Percentiles rank a stretch among this genome's conserved stretches.
These are phyloP conservation scores for Drosophila sturtevanti DNA, from an alignment of 1,140 invertebrate species.

Conservation along the genomic window DNA sequence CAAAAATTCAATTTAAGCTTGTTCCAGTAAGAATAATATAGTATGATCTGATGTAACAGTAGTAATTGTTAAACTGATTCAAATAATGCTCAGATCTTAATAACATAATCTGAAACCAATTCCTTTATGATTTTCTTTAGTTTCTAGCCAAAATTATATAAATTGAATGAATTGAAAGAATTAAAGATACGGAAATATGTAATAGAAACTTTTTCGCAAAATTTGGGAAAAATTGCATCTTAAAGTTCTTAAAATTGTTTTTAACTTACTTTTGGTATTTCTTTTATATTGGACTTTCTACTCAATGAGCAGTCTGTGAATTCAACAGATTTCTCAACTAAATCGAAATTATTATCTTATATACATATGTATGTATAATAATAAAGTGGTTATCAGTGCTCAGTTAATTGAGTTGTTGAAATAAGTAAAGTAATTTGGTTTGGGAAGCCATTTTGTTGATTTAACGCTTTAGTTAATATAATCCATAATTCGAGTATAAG, in stretches of 20 bases:
- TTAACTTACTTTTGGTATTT: neutral
- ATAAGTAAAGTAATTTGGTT: conserved; percentile 68
- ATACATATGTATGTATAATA: conserved; percentile 45
- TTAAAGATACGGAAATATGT: neutral
- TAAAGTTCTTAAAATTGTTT: too few relatives aligned
- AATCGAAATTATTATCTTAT: conserved; percentile 41
- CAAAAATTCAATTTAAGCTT: too few relatives aligned
- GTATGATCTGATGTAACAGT: too few relatives aligned
- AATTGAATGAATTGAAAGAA: too few relatives aligned
- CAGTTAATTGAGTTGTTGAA: conserved; percentile 6
- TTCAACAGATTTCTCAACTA: neutral
- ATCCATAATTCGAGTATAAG: conserved; percentile 5
- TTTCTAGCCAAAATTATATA: too few relatives aligned
- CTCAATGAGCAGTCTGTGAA: neutral
- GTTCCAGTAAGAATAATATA: too few relatives aligned
- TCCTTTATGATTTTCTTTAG: too few relatives aligned
- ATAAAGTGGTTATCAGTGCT: conserved; percentile 4
- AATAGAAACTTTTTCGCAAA: neutral
- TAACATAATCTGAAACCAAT: too few relatives aligned
- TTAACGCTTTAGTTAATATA: conserved; percentile 37
- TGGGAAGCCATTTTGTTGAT: conserved; percentile 67
- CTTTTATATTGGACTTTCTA: neutral
- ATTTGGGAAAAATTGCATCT: neutral
- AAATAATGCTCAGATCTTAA: too few relatives aligned
- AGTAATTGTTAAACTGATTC: too few relatives aligned